Conservation (phyloP, 2,797 vertebrate species). For the Enteromius viviparus region DNA sequence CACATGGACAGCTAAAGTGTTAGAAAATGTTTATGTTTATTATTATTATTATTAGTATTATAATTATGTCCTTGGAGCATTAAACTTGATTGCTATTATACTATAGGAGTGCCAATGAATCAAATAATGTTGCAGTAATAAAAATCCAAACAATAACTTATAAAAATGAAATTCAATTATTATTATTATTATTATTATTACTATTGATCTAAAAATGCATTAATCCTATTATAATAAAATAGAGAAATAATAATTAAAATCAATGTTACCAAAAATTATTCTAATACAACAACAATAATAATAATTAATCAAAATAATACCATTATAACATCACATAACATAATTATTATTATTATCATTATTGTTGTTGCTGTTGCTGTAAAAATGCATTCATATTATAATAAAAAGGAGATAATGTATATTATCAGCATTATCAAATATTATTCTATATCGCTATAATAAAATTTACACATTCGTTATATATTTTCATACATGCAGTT, state of each 20-base stretch:
- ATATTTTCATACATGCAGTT: not conserved
- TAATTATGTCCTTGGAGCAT: constrained; percentile 19
- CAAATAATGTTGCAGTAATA: constrained; percentile 3
- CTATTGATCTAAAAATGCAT: too few species aligned
- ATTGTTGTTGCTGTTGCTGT: not conserved
- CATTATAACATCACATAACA: too few species aligned
- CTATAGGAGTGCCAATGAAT: not conserved
- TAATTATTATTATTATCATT: not conserved
- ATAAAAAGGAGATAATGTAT: not conserved
- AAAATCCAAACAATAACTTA: not conserved
- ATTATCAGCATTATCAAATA: not conserved
- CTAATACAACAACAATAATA: not conserved
- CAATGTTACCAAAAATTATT: too few species aligned
- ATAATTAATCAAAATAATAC: not conserved
- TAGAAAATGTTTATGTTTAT: not conserved
- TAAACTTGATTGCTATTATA: constrained; percentile 1
- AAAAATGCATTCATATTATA: not conserved
- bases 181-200: too few species aligned
- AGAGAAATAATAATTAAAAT: too few species aligned
- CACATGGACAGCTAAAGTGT: constrained; percentile 28
- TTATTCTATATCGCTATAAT: not conserved
- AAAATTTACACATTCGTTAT: not conserved
- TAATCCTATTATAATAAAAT: too few species aligned
- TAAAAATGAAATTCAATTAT: not conserved
- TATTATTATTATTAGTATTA: too few species aligned